These are phyloP conservation scores for Troides oblongomaculatus DNA, from an alignment of 2,888 invertebrate genomes.

Conservation along the genomic window DNA sequence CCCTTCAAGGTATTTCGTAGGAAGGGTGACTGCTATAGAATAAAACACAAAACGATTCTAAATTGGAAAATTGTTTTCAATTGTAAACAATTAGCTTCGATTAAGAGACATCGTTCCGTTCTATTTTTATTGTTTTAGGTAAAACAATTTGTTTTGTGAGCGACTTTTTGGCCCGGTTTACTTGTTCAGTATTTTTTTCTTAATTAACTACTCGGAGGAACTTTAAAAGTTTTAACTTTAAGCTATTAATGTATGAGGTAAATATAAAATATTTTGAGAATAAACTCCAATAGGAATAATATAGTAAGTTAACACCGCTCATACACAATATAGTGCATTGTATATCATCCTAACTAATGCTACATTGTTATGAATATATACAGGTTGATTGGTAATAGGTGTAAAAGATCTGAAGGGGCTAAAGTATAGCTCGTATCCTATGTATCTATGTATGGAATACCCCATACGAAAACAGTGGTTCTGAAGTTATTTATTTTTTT, in stretches of 20 bases:
- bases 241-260: neutral
- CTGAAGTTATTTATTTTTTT: no score
- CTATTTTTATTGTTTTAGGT: conserved; percentile 30
- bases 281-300: no score
- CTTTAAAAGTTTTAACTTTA: neutral
- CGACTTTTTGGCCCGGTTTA: neutral
- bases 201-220: neutral
- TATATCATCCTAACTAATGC: no score
- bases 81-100: conserved; percentile 47
- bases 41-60: conserved; percentile 36
- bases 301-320: no score
- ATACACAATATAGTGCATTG: no score
- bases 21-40: conserved; percentile 19
- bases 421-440: no score
- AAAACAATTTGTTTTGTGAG: conserved; percentile 34
- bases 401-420: no score
- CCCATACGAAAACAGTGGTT: no score
- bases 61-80: conserved; percentile 54
- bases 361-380: no score
- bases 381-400: no score
- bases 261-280: no score
- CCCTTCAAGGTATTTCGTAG: conserved; percentile 9
- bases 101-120: conserved; percentile 31
- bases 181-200: neutral
- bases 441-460: no score